Evolutionary conservation across 2,888 invertebrate genomes (phyloP), one percentile per base, ranked within the genome.

Genomic region (Chrysina gloriosa): DNA sequence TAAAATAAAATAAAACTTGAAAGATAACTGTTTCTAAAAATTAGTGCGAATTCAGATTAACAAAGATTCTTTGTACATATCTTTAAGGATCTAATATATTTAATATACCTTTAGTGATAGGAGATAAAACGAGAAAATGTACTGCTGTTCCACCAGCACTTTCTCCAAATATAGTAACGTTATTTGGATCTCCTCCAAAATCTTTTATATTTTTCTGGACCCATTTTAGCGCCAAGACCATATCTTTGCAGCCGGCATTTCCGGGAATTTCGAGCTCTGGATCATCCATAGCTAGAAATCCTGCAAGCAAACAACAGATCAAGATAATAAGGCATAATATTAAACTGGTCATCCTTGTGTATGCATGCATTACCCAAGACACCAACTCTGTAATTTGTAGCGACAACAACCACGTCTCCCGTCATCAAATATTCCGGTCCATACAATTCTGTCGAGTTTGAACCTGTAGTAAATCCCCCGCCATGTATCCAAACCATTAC

Each of bases 191-290:
- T 1, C 87, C 87, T 39, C 85, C 84, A 74, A 87, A 87, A 63
- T 80, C 79, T 7, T 76, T 70, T n/a, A 86, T 85, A 72, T 87
- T 87, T 1, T 77, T 77, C 70, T 85, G 83, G 0, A 87, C 81
- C 86, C 86, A 87, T 70, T 83, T 83, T 39, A 87, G 71, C 0
- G 86, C 86, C 74, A 86, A 70, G 0, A 85, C 81, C 79, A 85
- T 84, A 75, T 87, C 86, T 76, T 86, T 86, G 0, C 86, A 77
- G 1, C 85, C 86, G 0, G 85, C 85, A 76, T 87, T 87, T 0
- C 86, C 86, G 0, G 86, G 85, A 54, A 86, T 81, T 63, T 82
- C 82, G 9, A 86, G 73, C 2, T 81, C 77, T 7, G 81, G 74
- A 68, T 86, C 85, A 56, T 83, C 79, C 0, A 86, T 75, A 21